Conservation (phyloP, 2,113 vertebrate species). For the Nesospiza acunhae region DNA sequence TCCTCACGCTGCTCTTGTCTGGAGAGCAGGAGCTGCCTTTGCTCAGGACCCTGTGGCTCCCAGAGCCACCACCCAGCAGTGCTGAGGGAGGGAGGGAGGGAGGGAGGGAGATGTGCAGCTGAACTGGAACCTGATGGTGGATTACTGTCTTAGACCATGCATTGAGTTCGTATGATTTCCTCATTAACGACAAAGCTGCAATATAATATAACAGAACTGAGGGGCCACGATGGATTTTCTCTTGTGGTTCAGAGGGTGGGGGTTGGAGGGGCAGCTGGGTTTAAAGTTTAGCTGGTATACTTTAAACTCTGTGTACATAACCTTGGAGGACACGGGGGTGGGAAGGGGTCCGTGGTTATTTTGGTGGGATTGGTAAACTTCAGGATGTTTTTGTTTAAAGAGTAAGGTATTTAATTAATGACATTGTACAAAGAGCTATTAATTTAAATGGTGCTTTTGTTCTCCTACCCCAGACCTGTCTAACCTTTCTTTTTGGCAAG, state of each 20-base stretch:
- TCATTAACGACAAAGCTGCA: constrained; percentile 73
- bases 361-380: constrained; percentile 37
- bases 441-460: constrained; percentile 57
- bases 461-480: constrained; percentile 43
- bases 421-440: constrained; percentile 59
- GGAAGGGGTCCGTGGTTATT: constrained; percentile 21
- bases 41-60: neutral
- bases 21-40: neutral
- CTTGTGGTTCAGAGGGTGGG: constrained; percentile 9
- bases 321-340: constrained; percentile 34
- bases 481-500: constrained; percentile 56
- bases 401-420: constrained; percentile 63
- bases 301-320: constrained; percentile 68
- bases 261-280: constrained; percentile 24
- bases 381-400: constrained; percentile 52
- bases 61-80: neutral
- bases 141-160: constrained; percentile 48
- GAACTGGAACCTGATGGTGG: constrained; percentile 6
- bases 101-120: constrained; percentile 46
- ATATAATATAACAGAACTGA: constrained; percentile 76
- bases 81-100: constrained; percentile 42
- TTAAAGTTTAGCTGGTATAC: constrained; percentile 69
- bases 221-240: constrained; percentile 59
- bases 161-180: constrained; percentile 49
- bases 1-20: neutral